Conservation (phyloP, 1,140 invertebrate genomes). For the Drosophila fuyamai region DNA sequence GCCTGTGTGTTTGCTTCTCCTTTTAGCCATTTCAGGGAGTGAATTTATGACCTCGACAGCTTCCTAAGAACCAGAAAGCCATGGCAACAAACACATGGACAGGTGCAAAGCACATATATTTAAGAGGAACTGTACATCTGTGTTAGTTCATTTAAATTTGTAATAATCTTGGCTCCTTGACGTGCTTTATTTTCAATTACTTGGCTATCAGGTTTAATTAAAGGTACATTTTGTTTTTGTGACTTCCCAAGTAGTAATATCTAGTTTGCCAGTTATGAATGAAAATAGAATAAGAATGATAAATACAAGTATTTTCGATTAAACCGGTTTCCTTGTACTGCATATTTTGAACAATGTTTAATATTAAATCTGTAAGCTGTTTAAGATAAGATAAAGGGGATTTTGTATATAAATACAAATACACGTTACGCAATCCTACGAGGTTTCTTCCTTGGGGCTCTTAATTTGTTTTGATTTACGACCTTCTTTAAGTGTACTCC, state of each 20-base stretch:
- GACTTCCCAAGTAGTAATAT: neutral
- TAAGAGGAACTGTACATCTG: neutral
- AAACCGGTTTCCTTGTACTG: too few relatives aligned
- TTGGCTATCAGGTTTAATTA: conserved; percentile 35
- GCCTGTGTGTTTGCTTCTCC: conserved; percentile 13
- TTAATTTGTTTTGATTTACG: too few relatives aligned
- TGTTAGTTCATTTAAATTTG: conserved; percentile 27
- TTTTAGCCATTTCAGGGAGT: conserved; percentile 33
- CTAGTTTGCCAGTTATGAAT: neutral
- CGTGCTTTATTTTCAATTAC: conserved; percentile 54
- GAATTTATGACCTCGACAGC: conserved; percentile 56
- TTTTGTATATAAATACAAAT: too few relatives aligned
- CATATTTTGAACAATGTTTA: too few relatives aligned
- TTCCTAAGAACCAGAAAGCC: conserved; percentile 17
- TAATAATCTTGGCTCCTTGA: conserved; percentile 35
- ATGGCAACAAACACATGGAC: conserved; percentile 7
- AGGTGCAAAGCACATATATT: conserved; percentile 7
- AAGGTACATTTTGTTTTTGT: conserved; percentile 9
- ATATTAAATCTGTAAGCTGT: too few relatives aligned
- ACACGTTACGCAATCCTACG: too few relatives aligned
- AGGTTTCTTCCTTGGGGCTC: too few relatives aligned
- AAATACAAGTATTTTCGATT: too few relatives aligned
- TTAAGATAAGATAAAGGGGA: too few relatives aligned
- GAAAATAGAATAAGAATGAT: too few relatives aligned
- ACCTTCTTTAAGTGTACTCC: too few relatives aligned